Base-by-base conservation (phyloP, 2,888 invertebrate genomes). In the Didymodactylos carnosus region DNA sequence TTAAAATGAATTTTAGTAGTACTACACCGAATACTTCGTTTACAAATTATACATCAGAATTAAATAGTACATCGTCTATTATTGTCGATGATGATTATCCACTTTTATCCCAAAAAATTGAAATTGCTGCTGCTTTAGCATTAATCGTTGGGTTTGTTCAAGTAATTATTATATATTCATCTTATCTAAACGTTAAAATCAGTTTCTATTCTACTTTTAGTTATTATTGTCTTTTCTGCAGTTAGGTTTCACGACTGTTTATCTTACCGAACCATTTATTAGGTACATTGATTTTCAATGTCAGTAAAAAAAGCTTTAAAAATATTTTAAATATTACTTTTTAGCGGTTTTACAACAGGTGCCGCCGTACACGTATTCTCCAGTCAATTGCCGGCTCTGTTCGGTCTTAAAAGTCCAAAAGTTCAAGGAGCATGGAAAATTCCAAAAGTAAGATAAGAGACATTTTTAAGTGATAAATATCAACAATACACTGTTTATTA, bases 211-310 rank as follows among this genome's bases (percentile, higher is more conserved):
- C 35, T 13, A 29, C 25, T 16, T 7, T 13, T 27, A 62, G 62
- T 8, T 62, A n/a, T 19, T 35, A 35, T 11, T 62, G 14, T 62
- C 62, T n/a, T 35, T 62, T n/a, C 35, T 80, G 29, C 78, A 79
- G 43, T 78, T 82, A 27, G 82, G 82, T 3, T 81, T 82, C 76
- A 79, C 81, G 71, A 81, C 80, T 14, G 79, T 80, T 2, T 82
- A 82, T 72, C 77, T 82, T 39, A 80, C 81, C 0, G 81, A 81
- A 73, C 80, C 81, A 1, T 81, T 82, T 76, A 80, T 82, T 72
- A n/a, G n/a, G n/a, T n/a, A n/a, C n/a, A n/a, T n/a, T n/a, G n/a
- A n/a, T n/a, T n/a, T n/a, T n/a, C n/a, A n/a, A n/a, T n/a, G n/a
- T n/a, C n/a, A n/a, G n/a, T n/a, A n/a, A n/a, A n/a, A n/a, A n/a